Base-by-base conservation (phyloP, 2,797 vertebrate species). In the Bryconaethiops microstoma region DNA sequence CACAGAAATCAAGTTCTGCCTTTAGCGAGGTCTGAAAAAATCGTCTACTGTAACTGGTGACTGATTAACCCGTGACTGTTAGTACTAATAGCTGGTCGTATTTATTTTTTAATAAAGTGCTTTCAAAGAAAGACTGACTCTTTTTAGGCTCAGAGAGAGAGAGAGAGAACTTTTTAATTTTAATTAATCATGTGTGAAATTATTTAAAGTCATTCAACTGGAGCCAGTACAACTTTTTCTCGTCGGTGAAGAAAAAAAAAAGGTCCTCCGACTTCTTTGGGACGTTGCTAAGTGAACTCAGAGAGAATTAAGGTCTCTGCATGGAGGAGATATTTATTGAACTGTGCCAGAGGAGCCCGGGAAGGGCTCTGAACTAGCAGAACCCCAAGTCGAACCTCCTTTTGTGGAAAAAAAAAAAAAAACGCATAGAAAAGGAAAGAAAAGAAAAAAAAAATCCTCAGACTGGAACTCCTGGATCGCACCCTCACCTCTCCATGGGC, bases 151-250 rank as follows among this genome's bases (percentile, higher is more conserved):
- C 82, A 68, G 88, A 82, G 65, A 82, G 84, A 82, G 84, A 89
- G 82, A 79, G 62, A 89, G 87, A 86, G 83, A 74, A 62, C 91
- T 93, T 96, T 97, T 97, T 97, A 95, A 95, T 96, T 96, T 91
- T 90, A 93, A 96, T 94, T 96, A 94, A 91, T 94, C 94, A 94
- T 95, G 95, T 91, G 93, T 95, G 94, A 93, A 95, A 93, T 86
- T 98, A 98, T 99, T 99, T 99, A 98, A 99, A 97, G 84, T 96
- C 94, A 96, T 96, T 96, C 97, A 99, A 99, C 97, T 99, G 97
- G 97, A 99, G 96, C 96, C 96, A 96, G 95, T 96, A 93, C 93
- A 95, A 95, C 93, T 94, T 93, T 96, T 94, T 95, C 89, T 89
- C 78, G 93, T 93, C 93, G 94, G 93, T 95, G 86, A 87, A 74